Evolutionary conservation across 2,888 invertebrate species (phyloP), one percentile per base, ranked within the genome.

Genomic region (Hofmannophila pseudospretella): DNA sequence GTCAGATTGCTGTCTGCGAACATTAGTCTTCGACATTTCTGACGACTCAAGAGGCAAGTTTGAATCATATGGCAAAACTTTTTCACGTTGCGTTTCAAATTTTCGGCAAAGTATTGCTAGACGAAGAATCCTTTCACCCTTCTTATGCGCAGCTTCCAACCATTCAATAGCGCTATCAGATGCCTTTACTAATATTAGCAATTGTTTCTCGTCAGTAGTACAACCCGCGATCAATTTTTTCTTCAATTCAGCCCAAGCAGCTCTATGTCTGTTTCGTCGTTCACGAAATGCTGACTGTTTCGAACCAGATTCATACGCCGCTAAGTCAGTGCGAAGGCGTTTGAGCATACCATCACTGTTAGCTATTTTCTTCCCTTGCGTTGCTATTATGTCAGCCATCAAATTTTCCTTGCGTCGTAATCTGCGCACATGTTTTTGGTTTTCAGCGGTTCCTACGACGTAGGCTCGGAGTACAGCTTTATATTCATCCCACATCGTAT

Each of bases 71-170:
- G 84, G 85, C 29, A 85, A 43, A 10, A 88, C 68, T 52, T 86
- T 88, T 62, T 90, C 89, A 8, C 77, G 67, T 43, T 81, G 80
- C 0, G 88, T 89, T 67, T 90, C 89, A 51, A 82, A 87, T 60
- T 89, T 89, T 23, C 87, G 67, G 45, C 90, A 90, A n/a, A 87
- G 68, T 13, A 77, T 74, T 13, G 84, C 79, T 44, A 90, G 53
- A 13, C 84, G 79, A 30, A 88, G 53, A 32, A 90, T 82, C 50
- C 80, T 82, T 39, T 88, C 82, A 3, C 88, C 89, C 56, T 88
- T 89, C 37, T 68, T 65, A 20, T 62, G 53, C 1, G 85, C 70
- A 2, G 53, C 52, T 44, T 77, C 62, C 1, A 90, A 53, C 72
- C 82, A 72, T 42, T 76, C 73, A 1, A 85, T 46, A 7, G 76